These are phyloP conservation scores for Neodon shergylaensis DNA, from an alignment of 2,113 vertebrate genomes.

Conservation along the genomic window DNA sequence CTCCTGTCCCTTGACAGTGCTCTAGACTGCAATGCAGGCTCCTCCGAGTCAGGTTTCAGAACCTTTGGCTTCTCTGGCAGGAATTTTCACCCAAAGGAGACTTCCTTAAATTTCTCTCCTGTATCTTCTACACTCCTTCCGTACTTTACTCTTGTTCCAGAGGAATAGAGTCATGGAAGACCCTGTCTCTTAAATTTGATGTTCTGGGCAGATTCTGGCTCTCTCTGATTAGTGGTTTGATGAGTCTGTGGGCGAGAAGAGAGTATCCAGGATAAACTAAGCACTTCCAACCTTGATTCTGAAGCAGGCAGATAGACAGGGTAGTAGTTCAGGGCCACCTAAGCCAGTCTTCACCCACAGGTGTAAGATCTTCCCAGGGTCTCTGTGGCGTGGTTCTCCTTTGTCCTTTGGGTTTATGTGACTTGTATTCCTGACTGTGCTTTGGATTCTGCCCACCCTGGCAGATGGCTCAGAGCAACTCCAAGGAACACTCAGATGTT, in stretches of 20 bases:
- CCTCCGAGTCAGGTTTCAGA: neutral
- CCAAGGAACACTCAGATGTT: neutral
- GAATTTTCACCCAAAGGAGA: neutral
- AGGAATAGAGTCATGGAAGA: neutral
- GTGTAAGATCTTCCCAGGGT: neutral
- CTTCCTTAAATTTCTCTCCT: neutral
- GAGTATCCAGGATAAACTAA: neutral
- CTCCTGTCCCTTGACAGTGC: no score
- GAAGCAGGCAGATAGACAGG: no score
- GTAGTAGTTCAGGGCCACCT: neutral
- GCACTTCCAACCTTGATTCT: neutral
- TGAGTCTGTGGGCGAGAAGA: no score
- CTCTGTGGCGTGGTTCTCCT: neutral
- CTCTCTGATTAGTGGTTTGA: neutral
- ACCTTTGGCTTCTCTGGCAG: neutral
- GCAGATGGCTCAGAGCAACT: neutral
- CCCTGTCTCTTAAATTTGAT: neutral
- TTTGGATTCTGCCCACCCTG: neutral
- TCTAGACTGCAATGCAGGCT: neutral
- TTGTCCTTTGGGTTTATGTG: neutral
- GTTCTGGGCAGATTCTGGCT: neutral
- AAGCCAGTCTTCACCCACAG: neutral
- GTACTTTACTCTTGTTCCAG: neutral
- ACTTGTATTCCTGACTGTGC: neutral
- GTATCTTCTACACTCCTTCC: neutral